Base-by-base conservation (phyloP, 2,888 invertebrate genomes). In the Acrobasis suavella region DNA sequence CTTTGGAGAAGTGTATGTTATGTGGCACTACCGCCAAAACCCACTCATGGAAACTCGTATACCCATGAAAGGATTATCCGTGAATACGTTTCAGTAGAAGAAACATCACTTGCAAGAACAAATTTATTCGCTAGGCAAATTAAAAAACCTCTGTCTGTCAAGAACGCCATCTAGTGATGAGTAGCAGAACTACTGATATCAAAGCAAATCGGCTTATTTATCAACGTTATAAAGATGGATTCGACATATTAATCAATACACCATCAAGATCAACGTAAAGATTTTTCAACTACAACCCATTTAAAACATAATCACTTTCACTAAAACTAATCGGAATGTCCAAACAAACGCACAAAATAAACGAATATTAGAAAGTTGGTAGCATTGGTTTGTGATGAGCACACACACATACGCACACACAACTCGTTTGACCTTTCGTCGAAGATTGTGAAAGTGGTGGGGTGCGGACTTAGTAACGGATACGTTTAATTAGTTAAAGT, bases 351-450 rank as follows among this genome's bases (percentile, higher is more conserved):
- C 42, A n/a, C 8, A 63, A 49, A 65, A 56, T 46, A 63, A 56
- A 61, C 39, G 63, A 64, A 66, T 66, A 67, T 68, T 71, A 71
- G 71, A 71, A 71, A 71, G 71, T 68, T 61, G 64, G 66, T 68
- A 66, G 60, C 65, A 70, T 67, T 67, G 62, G 62, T 52, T 54
- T 62, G 54, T 8, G 42, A 50, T 55, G 55, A 64, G 50, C 65
- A 51, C 58, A 63, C 61, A 63, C 58, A 61, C 37, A 50, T 37
- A 56, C 54, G 15, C 16, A 56, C 59, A 58, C 55, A 61, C 55
- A 42, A 16, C 54, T 14, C 10, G 38, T 42, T 54, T 65, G 67
- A 69, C 69, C 69, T 67, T 66, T 69, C 65, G 63, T 65, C 62
- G 63, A 58, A 39, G 64, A 62, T 66, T 66, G 69, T 66, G 69